phyloP scores from a whole-genome alignment of 2,797 vertebrate genomes.

The Allochrocebus solatus region DNA sequence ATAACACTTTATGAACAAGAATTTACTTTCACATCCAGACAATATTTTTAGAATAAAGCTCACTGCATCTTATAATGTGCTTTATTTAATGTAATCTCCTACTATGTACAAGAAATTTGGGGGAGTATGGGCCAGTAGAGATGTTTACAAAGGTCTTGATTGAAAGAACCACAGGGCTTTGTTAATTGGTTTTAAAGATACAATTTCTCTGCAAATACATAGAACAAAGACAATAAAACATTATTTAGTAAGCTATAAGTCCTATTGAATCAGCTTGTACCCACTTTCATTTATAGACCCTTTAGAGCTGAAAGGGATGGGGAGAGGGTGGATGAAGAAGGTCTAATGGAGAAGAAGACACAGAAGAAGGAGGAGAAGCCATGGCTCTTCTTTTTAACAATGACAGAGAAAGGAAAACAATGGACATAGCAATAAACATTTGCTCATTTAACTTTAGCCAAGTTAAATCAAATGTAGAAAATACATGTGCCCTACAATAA shows the following conservation, averaged over 20 bases:
- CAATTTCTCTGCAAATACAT: background rate
- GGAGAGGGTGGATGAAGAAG: background rate
- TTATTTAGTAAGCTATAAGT: background rate
- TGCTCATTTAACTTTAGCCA: background rate
- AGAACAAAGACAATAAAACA: background rate
- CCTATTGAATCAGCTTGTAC: background rate
- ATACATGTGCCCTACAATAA: background rate
- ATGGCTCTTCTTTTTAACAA: background rate
- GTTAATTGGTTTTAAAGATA: background rate
- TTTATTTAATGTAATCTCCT: background rate
- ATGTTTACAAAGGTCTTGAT: background rate
- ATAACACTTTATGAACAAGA: background rate
- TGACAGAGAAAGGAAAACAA: background rate
- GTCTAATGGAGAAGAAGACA: background rate
- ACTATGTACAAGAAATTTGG: background rate
- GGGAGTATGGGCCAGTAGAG: background rate
- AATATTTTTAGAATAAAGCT: conserved; percentile 3
- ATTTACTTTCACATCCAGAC: background rate
- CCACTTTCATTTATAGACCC: background rate
- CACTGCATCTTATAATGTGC: background rate
- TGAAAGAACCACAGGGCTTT: background rate
- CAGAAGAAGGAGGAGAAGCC: background rate
- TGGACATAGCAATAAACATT: background rate
- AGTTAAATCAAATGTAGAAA: conserved; percentile 21
- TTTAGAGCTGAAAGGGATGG: background rate